Base-by-base conservation (phyloP, 2,113 vertebrate species). In the Phoxinus phoxinus region DNA sequence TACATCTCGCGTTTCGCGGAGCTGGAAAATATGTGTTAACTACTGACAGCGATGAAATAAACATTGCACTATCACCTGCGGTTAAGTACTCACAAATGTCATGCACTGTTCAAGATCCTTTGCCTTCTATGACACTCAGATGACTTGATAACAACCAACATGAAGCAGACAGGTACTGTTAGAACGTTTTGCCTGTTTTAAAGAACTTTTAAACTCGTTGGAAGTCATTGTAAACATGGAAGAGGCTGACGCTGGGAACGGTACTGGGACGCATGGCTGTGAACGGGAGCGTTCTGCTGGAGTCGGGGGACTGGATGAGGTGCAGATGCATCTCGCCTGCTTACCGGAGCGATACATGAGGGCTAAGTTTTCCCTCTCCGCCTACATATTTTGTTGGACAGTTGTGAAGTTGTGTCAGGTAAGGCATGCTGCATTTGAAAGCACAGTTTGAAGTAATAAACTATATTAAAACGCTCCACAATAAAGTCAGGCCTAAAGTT, bases 381-480 rank as follows among this genome's bases (percentile, higher is more conserved):
- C 15, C 0, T 92, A 92, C 84, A 86, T 94, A 84, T 83, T 83
- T 0, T 92, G 91, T 59, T 95, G 94, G 92, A 86, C 92, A 4
- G 25, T 95, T 73, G 76, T 93, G 76, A 90, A 91, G 51, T 89
- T 94, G 71, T 93, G 89, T 84, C 92, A 95, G 94, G 94, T 95
- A 93, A 93, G 93, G 46, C 72, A 25, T 46, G 23, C 46, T 74
- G 17, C 25, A 9, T 32, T 30, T 75, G 13, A 27, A 75, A 76
- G 1, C 25, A 51, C 67, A 71, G 6, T 5, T 5, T 72, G 10
- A n/a, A 72, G 37, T 12, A n/a, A 41, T 35, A 3, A 58, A 23
- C 53, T 23, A 58, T 12, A 4, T 59, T 59, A n/a, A 59, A n/a
- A 59, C 23, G 56, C 56, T 59, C n/a, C 1, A 5, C 58, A 61